A percentile compares a stretch with the other conserved stretches of the same genome.
Evolutionary conservation across 2,888 invertebrate species (phyloP).

Genomic region (Scaeva pyrastri): DNA sequence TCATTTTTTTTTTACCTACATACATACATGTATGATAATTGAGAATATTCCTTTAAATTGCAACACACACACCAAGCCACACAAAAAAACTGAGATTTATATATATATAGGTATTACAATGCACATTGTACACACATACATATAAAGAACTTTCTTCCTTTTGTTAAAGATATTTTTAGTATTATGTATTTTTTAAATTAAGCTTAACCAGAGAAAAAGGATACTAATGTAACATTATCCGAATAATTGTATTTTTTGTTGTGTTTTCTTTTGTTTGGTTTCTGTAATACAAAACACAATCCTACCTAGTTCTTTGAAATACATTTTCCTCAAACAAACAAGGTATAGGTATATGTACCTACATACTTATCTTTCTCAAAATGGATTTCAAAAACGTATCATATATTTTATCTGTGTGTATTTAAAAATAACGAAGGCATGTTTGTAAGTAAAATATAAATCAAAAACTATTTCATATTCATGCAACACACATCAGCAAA

Average conservation of each 20-base stretch:
- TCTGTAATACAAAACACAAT: neutral
- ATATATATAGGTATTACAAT: too few species aligned
- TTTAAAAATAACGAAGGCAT: too few species aligned
- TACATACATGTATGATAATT: too few species aligned
- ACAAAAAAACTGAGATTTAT: conserved; percentile 46
- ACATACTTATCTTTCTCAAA: neutral
- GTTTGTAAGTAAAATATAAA: too few species aligned
- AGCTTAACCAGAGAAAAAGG: neutral
- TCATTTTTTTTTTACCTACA: conserved; percentile 13
- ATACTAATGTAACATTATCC: neutral
- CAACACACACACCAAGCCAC: neutral
- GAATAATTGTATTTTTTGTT: neutral
- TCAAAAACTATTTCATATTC: neutral
- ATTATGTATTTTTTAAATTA: neutral
- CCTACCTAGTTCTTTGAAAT: neutral
- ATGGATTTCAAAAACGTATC: neutral
- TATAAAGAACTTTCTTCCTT: neutral
- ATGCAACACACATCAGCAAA: conserved; percentile 1
- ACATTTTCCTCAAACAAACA: neutral
- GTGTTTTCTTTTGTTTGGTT: neutral
- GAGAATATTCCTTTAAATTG: conserved; percentile 47
- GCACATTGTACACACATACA: too few species aligned
- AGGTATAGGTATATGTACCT: too few species aligned
- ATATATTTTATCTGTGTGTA: neutral
- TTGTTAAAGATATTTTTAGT: neutral